Evolutionary conservation across 2,797 vertebrate species (phyloP), one percentile per base, ranked within the genome.

Genomic region (Sternarchorhynchus goeldii): DNA sequence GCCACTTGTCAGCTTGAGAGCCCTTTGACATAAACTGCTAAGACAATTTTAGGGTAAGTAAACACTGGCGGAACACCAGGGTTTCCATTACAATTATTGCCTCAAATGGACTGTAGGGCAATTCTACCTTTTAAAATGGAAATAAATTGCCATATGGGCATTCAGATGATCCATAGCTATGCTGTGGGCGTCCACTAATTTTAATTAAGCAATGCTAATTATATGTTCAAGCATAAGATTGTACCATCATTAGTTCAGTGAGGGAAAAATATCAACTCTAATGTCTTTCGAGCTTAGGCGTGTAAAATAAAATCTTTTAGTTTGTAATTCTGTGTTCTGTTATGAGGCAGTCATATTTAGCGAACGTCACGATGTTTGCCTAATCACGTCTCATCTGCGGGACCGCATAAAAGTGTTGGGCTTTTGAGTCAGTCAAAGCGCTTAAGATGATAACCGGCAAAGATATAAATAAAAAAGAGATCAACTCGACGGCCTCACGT

Each of bases 61-160:
- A 79, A 45, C 56, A 76, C 20, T 82, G 81, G 75, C 77, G 79
- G 34, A 73, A 77, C 34, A 76, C 79, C 73, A 80, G 57, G 32
- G 45, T 29, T 76, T 39, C 74, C 76, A 79, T 85, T 83, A 79
- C 63, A 82, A 71, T 31, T 50, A 75, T 39, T 62, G 66, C 56
- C 32, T 39, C 32, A 67, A 77, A 62, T 25, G 55, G 32, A 80
- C 7, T 60, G 41, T 56, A 41, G 59, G 50, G 58, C 69, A 60
- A 70, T 76, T 76, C 18, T 3, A 39, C 21, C 32, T 31, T 17
- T 77, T 73, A 68, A 68, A 77, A 56, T 62, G 41, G 21, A 73
- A 76, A 34, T 0, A 4, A 59, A 20, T 29, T 32, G 78, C 8
- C 31, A 50, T 34, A 56, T 53, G 50, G 53, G 29, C 63, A 64